Base-by-base conservation (phyloP, 2,113 vertebrate genomes). In the Seriola dumerili region DNA sequence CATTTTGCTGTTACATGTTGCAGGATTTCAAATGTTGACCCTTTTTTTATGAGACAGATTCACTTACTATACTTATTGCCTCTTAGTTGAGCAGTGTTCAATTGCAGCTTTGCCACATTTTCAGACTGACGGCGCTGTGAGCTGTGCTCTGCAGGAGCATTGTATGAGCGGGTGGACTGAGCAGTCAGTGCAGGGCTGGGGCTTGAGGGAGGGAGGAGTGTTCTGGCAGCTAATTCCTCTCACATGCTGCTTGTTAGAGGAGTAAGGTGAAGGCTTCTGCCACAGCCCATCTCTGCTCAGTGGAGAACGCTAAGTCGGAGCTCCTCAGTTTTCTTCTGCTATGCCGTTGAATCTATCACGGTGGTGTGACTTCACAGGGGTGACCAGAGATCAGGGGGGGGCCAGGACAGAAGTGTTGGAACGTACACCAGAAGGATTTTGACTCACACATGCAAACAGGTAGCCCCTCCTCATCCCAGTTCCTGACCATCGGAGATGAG, bases 161-260 rank as follows among this genome's bases (percentile, higher is more conserved):
- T 74, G 59, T 72, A 11, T 84, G 81, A 71, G 87, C 76, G 72
- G 48, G 4, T 58, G 72, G 77, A 72, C 52, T 69, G 25, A 63
- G 66, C 34, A 38, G 23, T 77, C 50, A 32, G 9, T 36, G 59
- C 21, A 48, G 57, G 59, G 29, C 54, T 19, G 42, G n/a, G 3
- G 36, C 32, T 11, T 29, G 25, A 29, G 25, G 17, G 73, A 78
- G 66, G 76, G 75, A 76, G 70, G 85, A 54, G 55, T 77, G 86
- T 14, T 38, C 75, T 72, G 25, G 82, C 1, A 19, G 55, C 66
- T 95, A 93, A 95, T 93, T 69, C 91, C 81, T 67, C 70, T 95
- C 94, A 95, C 94, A 95, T 95, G 94, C 88, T 93, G 72, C 81
- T 83, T 48, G 92, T 94, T 94, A 74, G 71, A 65, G 68, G 75